Base-by-base conservation (phyloP, 1,140 invertebrate species). In the Bombus impatiens region DNA sequence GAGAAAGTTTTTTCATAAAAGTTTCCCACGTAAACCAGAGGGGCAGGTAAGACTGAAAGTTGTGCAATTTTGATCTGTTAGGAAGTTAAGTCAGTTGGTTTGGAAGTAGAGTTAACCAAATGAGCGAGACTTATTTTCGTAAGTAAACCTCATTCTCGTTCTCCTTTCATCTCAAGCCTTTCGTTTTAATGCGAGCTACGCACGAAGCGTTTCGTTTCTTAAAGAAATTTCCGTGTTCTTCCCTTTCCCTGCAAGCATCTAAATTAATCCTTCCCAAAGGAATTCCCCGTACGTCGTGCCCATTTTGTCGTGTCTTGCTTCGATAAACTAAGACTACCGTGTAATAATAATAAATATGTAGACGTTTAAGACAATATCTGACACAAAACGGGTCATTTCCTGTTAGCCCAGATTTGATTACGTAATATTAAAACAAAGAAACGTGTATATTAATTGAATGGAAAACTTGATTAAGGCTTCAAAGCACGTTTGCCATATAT, bases 1-100 rank as follows among this genome's bases (percentile, higher is more conserved):
- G 65, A 8, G 15, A 67, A 67, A 67, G n/a, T 67, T 67, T 67
- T 67, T 67, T 32, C 65, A 67, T 67, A 35, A 67, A 83, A 83
- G 72, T 77, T 83, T 35, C 40, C 13, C 5, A 4, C 15, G 13
- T 10, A 40, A 65, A 40, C 12, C 74, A n/a, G 13, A 37, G n/a
- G n/a, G 40, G 3, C 25, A 10, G 28, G 6, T 22, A 47, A 28
- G 62, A 32, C 15, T 12, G 79, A 13, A 57, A 37, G 32, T 67
- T 53, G 42, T 28, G 37, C 68, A 32, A 59, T 57, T 72, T 53
- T 42, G 47, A 10, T 15, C 18, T 2, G 47, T 81, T 81, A 81
- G 44, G 71, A 72, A 57, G 79, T 78, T 32, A 65, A 78, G 57
- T 15, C 57, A 22, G 28, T 32, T 53, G 35, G 28, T 22, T 37